Evolutionary conservation across 2,888 invertebrate genomes (phyloP), one percentile per base, ranked within the genome.

Genomic region (Acleris holmiana): DNA sequence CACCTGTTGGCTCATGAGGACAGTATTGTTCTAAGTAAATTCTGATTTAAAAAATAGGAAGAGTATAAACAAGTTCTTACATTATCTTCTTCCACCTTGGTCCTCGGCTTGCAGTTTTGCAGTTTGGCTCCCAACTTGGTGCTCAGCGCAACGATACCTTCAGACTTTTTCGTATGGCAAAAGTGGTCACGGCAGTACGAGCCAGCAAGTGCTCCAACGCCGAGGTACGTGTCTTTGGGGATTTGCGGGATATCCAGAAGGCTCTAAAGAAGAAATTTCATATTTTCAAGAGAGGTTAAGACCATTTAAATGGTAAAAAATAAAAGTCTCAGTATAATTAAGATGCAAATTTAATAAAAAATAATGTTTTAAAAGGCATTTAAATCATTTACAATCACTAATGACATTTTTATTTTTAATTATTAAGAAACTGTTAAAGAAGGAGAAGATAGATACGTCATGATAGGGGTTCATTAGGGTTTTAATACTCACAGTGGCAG

Each of bases 161-260:
- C 92, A 0, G 83, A 75, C 17, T 78, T 80, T n/a, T 69, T 71
- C 18, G 71, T 69, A 69, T 89, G 88, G 80, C 97, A 97, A 7
- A 91, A 78, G 75, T 96, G 95, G 51, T 94, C 91, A 6, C 93
- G 90, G 78, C 97, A 97, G 85, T 94, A 97, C 46, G 94, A 94
- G 0, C 95, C 94, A 0, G 95, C 95, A 0, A 97, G 84, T 3
- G 94, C 94, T 0, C 97, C 97, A 6, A 96, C 93, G 0, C 96
- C 96, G 0, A 97, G 88, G 78, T 95, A 97, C 0, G 95, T 94
- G 70, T 95, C 94, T 53, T 95, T 94, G 0, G 95, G 95, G 0
- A 95, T 76, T 56, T 94, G 89, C 0, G 94, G 91, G 17, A 91
- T 77, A 72, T 94, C 94, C 29, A 97, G 77, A 1, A 96, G 88